Base-by-base conservation (phyloP, 2,888 invertebrate species). In the Scrobipalpa costella region DNA sequence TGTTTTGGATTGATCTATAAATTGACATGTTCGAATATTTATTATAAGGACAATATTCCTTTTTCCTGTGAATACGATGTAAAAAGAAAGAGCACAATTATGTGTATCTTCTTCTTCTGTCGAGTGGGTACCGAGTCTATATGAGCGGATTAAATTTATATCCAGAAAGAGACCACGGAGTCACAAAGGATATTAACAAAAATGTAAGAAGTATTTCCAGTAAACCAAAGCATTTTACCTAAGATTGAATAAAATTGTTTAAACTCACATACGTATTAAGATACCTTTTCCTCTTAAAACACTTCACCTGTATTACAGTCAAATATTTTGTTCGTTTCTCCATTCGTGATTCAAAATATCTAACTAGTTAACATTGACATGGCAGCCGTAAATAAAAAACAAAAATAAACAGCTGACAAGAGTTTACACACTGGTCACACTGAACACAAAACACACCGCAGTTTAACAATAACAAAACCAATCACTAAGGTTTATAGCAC, bases 381-480 rank as follows among this genome's bases (percentile, higher is more conserved):
- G 15, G 44, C 15, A 44, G n/a, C 44, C 15, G n/a, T 15, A 6
- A 44, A 44, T 44, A 7, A n/a, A n/a, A 7, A n/a, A 44, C n/a
- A 44, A 44, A 44, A 44, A 44, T 44, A 9, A 9, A 15, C 44
- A n/a, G 15, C 44, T n/a, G 44, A 15, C 15, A 44, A 44, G 7
- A 17, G 19, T 49, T 33, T 33, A n/a, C 8, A 15, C 55, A 55
- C 55, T 55, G 8, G 33, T 13, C n/a, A 27, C 15, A 55, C 27
- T 27, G 27, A 27, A 27, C 27, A 27, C 27, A 27, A 27, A 27
- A 34, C 55, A 27, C 9, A 52, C 21, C 44, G n/a, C 52, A 52
- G 17, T 52, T 34, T n/a, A 55, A 55, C 11, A 27, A 55, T 9
- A 55, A 55, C 55, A 34, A 50, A 50, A 52, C 33, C 13, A 13